These are phyloP conservation scores for Tetragonula carbonaria DNA, from an alignment of 2,888 invertebrate species.

Conservation along the genomic window DNA sequence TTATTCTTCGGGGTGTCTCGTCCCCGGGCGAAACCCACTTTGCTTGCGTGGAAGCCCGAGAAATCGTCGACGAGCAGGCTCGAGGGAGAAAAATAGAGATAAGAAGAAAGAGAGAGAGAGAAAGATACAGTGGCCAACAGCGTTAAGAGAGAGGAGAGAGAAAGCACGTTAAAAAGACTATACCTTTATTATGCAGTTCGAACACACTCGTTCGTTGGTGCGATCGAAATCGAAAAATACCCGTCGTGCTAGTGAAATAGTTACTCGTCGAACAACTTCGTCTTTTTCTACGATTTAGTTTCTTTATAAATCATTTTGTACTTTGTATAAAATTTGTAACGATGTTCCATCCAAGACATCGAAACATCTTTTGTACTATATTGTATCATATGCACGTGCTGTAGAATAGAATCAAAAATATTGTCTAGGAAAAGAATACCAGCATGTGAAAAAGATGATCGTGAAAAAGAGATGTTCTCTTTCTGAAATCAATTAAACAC, in stretches of 20 bases:
- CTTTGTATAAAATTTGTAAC: too few species aligned
- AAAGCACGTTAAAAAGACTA: slow-evolving; percentile 18
- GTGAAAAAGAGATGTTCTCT: too few species aligned
- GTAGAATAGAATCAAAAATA: too few species aligned
- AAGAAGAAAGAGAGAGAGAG: not conserved
- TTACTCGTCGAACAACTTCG: not conserved
- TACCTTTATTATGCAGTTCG: slow-evolving; percentile 13
- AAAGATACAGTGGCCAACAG: not conserved
- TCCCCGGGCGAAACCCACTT: slow-evolving; percentile 47
- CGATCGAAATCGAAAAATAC: slow-evolving; percentile 10
- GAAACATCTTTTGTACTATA: too few species aligned
- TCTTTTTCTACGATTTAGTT: not conserved
- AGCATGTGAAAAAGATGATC: too few species aligned
- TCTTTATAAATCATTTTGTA: not conserved
- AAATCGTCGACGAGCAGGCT: slow-evolving; percentile 52
- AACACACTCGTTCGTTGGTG: slow-evolving; percentile 11
- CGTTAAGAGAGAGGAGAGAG: not conserved
- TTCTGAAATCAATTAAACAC: too few species aligned
- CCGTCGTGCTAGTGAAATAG: not conserved
- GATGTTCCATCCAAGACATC: too few species aligned
- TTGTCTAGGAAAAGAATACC: too few species aligned
- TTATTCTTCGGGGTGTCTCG: slow-evolving; percentile 40
- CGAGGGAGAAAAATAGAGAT: not conserved
- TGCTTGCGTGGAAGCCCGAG: slow-evolving; percentile 62
- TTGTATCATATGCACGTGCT: too few species aligned